Percentiles rank a stretch among this genome's conserved stretches.
Evolutionary conservation across 2,797 vertebrate species (phyloP).

Genomic region (Acipenser transmontanus): DNA sequence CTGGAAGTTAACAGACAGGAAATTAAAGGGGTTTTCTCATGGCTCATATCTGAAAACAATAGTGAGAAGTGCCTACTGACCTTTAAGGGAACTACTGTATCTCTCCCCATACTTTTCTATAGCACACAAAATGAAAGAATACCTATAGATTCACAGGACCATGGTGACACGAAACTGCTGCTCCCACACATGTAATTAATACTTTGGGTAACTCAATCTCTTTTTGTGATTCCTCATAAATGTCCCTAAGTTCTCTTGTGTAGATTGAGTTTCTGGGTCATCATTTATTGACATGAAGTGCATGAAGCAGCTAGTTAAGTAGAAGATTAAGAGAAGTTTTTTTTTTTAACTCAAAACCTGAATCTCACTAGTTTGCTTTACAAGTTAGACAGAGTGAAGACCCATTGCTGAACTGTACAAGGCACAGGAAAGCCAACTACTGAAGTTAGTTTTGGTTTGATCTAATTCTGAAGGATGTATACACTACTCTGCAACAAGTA

Average conservation of each 20-base stretch:
- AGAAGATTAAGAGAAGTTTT: neutral
- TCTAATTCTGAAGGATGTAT: conserved; percentile 19
- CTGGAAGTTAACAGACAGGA: neutral
- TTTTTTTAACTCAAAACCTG: neutral
- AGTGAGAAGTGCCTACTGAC: neutral
- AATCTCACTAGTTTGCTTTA: neutral
- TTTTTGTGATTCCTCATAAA: neutral
- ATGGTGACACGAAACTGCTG: neutral
- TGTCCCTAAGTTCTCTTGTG: neutral
- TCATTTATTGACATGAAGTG: neutral
- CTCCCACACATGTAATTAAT: conserved; percentile 2
- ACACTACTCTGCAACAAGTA: too few species aligned
- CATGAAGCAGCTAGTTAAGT: neutral
- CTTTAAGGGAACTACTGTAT: neutral
- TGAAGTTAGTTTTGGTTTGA: neutral
- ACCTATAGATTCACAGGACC: neutral
- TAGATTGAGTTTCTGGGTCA: conserved; percentile 1
- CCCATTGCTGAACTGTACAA: neutral
- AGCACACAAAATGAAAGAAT: neutral
- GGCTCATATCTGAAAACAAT: neutral
- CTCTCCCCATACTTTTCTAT: neutral
- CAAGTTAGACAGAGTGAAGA: neutral
- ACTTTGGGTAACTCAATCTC: neutral
- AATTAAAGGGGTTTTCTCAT: neutral
- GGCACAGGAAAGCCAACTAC: too few species aligned